Evolutionary conservation across 2,888 invertebrate species (phyloP), one percentile per base, ranked within the genome.

Genomic region (Julus scanicus): DNA sequence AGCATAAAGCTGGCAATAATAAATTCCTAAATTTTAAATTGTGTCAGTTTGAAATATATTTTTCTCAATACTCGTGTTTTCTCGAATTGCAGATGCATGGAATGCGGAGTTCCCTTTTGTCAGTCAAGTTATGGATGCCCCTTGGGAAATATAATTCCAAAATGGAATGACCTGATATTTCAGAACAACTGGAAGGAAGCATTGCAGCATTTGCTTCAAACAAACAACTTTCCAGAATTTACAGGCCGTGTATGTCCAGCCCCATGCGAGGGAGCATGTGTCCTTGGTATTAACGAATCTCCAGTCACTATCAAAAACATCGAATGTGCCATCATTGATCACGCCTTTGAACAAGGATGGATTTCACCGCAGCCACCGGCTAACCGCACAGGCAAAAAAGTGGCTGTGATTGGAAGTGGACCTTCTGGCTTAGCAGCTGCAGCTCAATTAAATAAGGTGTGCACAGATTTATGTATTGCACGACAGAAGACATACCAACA

Each of bases 231-330:
- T 94, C 99, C 99, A 94, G 97, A 97, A 92, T 97, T 97, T 92
- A 97, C 97, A 48, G 98, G 98, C 0, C 94, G 99, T 86, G 94
- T 94, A n/a, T 94, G 94, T 90, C 94, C 94, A 9, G 99, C 99
- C 13, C 99, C 99, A 11, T 99, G 99, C 92, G 99, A 99, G 93
- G 99, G 98, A 86, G 98, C 99, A 3, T 99, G 99, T 92, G 99
- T 99, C 89, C 93, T 99, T 90, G 98, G 95, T 29, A 99, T 99
- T 92, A 98, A 97, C 37, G 97, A 98, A 91, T 98, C 98, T 3
- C 94, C 99, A 15, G 99, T 99, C 40, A 99, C 99, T 89, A 99
- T 99, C 92, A 99, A 99, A 93, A 98, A 98, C 92, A 99, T 99
- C 91, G 99, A 99, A 93, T 99, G 99, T 92, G 95, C 99, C 88